These are phyloP conservation scores for Drosophila subpulchrella DNA, from an alignment of 1,140 invertebrate genomes.

Conservation along the genomic window DNA sequence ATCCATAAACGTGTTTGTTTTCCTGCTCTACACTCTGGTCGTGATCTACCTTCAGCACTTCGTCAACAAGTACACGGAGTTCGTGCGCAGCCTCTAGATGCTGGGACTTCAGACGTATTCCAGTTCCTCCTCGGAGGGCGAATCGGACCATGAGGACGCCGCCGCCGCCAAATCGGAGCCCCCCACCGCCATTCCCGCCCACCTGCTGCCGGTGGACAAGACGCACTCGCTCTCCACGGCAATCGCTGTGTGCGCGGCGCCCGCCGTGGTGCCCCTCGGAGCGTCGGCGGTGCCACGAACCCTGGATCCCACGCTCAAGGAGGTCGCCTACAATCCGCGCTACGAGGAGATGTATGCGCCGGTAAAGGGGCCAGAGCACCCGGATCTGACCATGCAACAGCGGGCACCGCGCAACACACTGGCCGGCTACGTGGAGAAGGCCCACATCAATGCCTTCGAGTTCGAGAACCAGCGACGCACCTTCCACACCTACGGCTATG, in stretches of 20 bases:
- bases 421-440: slow-evolving; percentile 97
- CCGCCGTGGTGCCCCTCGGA: slow-evolving; percentile 90
- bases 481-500: slow-evolving; percentile 98
- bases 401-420: slow-evolving; percentile 95
- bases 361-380: slow-evolving; percentile 95
- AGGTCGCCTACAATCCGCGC: slow-evolving; percentile 96
- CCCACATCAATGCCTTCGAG: slow-evolving; percentile 98
- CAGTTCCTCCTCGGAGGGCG: slow-evolving; percentile 74
- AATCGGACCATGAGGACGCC: slow-evolving; percentile 64
- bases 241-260: slow-evolving; percentile 91
- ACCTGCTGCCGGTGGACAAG: slow-evolving; percentile 85
- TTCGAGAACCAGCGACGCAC: slow-evolving; percentile 99
- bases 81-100: slow-evolving; percentile 64
- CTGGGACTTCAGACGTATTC: slow-evolving; percentile 73
- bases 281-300: slow-evolving; percentile 86
- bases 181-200: slow-evolving; percentile 77
- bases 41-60: slow-evolving; percentile 69
- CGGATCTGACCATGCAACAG: slow-evolving; percentile 95
- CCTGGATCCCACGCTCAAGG: slow-evolving; percentile 90
- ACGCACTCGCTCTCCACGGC: slow-evolving; percentile 85
- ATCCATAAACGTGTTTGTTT: slow-evolving; percentile 74
- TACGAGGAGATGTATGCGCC: slow-evolving; percentile 98
- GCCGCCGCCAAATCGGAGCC: not conserved
- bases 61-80: slow-evolving; percentile 69
- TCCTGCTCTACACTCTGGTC: slow-evolving; percentile 65